Base-by-base conservation (phyloP, 1,140 invertebrate species). In the Apolygus lucorum region DNA sequence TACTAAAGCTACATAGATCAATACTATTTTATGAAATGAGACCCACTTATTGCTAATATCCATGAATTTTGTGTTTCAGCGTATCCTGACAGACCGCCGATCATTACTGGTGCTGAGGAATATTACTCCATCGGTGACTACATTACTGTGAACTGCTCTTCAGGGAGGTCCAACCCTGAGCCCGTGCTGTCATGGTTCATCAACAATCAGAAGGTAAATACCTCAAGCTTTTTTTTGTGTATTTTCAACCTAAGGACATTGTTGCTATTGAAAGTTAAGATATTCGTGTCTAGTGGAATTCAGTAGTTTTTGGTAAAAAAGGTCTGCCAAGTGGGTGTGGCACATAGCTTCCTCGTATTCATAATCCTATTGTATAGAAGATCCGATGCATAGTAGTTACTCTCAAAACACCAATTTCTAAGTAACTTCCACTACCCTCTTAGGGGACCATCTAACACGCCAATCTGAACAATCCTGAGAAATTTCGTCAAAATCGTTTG, bases 121-220 rank as follows among this genome's bases (percentile, higher is more conserved):
- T 81, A 85, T 63, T 93, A 92, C 76, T 81, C 85, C 1, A 76
- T 88, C 2, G 88, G 87, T 1, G 89, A 91, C 75, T 82, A 81
- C 64, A 78, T 93, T 14, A 84, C 85, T 73, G 87, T 86, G 13
- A 91, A 91, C 75, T 93, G 91, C 75, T 87, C 86, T 62, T 90
- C 88, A 63, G 82, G 82, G 71, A 83, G 85, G 73, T 92, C 90
- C n/a, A 84, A 87, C 77, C 91, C 91, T 1, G 85, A 90, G 1
- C 89, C 90, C 1, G 90, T 91, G 77, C 83, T 94, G 52, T 89
- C 88, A 25, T 93, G 91, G 88, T 90, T 86, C 79, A 87, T 93
- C 75, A 94, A 94, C 77, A 87, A 85, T 72, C 82, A 85, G 75
- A 84, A 86, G 84, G 90, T 91, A 80, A 81, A 81, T 79, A 24